Conservation (phyloP, 35 echinoderm and acorn worm genomes). For the Ophiothrix spiculata region DNA sequence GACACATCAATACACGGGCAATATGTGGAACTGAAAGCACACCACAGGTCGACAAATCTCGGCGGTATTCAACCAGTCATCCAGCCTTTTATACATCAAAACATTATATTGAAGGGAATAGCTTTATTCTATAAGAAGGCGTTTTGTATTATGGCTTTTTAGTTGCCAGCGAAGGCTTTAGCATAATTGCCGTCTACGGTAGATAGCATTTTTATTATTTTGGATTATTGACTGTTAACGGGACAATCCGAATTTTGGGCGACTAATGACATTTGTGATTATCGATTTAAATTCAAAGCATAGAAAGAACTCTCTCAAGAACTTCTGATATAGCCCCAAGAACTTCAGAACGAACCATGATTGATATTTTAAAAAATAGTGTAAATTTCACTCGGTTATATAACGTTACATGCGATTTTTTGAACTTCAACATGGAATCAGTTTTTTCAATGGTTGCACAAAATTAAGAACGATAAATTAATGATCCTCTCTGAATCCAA, state of each 20-base stretch:
- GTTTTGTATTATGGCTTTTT: not conserved
- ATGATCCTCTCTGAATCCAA: no score
- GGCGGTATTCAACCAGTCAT: conserved; percentile 3
- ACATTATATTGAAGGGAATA: not conserved
- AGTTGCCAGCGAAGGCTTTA: not conserved
- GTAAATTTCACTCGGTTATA: no score
- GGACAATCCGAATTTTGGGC: not conserved
- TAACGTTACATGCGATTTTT: no score
- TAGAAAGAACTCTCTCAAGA: not conserved
- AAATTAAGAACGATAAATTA: no score
- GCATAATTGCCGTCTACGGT: not conserved
- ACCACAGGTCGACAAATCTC: not conserved
- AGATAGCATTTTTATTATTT: not conserved
- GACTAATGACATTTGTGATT: not conserved
- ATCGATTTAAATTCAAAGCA: not conserved
- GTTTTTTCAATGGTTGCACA: no score
- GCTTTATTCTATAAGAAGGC: not conserved
- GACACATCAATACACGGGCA: not conserved
- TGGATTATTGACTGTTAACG: not conserved
- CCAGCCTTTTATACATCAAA: not conserved
- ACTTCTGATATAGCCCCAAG: not conserved
- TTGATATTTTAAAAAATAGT: not conserved
- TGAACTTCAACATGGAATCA: no score
- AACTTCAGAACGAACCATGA: not conserved
- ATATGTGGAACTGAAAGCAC: not conserved